Evolutionary conservation across 2,797 vertebrate species (phyloP), one percentile per base, ranked within the genome.

Genomic region (Lophotriccus pileatus): DNA sequence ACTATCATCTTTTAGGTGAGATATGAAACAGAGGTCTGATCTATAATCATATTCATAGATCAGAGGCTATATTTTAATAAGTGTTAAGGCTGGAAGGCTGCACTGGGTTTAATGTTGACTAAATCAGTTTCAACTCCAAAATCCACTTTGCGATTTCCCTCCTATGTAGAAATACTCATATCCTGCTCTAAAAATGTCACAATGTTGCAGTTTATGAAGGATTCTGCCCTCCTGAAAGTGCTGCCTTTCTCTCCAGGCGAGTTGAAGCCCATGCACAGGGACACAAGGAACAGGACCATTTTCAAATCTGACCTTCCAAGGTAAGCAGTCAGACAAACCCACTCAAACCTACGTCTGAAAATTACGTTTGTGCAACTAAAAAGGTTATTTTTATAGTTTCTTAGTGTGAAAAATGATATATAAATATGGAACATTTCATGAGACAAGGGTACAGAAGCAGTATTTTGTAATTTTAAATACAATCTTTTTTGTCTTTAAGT

Each of bases 1-100:
- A 52, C 53, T 37, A 89, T 64, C 79, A 86, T 70, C 87, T 93
- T 80, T 53, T 46, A 91, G 76, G 79, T 73, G 91, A 93, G 82
- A 92, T 59, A 86, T 73, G 76, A 96, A 96, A 93, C 89, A 93
- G 50, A 68, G 69, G 39, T 17, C 87, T 94, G 46, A 87, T 90
- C 50, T 76, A 15, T 87, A 94, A 94, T 90, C 44, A 5, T 52
- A 58, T 84, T 93, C 78, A 68, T 69, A 73, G 74, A 69, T 63
- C 76, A 47, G 0, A 87, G 56, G 55, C 63, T 84, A 59, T 81
- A 55, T 92, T 92, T 91, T 91, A 92, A 43, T 88, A 91, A 91
- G 76, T 50, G 83, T 66, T 87, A 89, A 68, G 49, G 56, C 70
- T 59, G 44, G 58, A 2, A 5, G 20, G 18, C 47, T 79, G 34